Evolutionary conservation across 2,888 invertebrate genomes (phyloP).

Genomic region (Zele albiditarsus): DNA sequence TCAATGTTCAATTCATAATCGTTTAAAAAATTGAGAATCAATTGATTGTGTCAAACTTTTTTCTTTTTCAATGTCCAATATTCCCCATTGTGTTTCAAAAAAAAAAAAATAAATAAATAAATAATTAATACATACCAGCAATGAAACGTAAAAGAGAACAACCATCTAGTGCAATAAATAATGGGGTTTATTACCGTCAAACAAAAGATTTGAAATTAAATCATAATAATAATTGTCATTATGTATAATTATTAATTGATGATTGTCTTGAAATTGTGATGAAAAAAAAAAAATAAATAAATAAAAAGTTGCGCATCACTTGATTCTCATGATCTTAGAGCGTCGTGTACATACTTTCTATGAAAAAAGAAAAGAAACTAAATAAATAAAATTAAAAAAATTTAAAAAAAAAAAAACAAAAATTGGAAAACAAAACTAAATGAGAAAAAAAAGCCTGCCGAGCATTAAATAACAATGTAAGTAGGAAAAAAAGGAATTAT

Average conservation of each 20-base stretch:
- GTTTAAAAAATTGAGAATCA: constrained; percentile 1
- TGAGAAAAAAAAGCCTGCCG: constrained; percentile 5
- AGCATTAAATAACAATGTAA: constrained; percentile 10
- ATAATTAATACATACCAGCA: background rate
- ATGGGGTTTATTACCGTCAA: background rate
- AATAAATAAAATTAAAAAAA: background rate
- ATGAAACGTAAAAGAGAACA: background rate
- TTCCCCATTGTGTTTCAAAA: background rate
- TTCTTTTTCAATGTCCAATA: background rate
- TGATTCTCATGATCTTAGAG: constrained; percentile 22
- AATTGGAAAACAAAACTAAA: too few species aligned
- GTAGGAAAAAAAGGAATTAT: constrained; percentile 15
- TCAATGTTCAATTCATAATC: constrained; percentile 18
- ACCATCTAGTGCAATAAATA: constrained; percentile 22
- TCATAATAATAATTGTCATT: background rate
- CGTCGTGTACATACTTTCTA: constrained; percentile 33
- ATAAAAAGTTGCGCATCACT: constrained; percentile 8
- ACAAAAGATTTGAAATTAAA: background rate
- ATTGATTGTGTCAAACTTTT: constrained; percentile 19
- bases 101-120: too few species aligned
- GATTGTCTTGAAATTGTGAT: constrained; percentile 8
- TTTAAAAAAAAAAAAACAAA: too few species aligned
- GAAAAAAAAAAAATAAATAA: too few species aligned
- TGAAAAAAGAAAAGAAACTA: background rate
- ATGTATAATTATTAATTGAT: constrained; percentile 24